phyloP scores from a whole-genome alignment of 2,888 invertebrate species.

The Galeruca laticollis region DNA sequence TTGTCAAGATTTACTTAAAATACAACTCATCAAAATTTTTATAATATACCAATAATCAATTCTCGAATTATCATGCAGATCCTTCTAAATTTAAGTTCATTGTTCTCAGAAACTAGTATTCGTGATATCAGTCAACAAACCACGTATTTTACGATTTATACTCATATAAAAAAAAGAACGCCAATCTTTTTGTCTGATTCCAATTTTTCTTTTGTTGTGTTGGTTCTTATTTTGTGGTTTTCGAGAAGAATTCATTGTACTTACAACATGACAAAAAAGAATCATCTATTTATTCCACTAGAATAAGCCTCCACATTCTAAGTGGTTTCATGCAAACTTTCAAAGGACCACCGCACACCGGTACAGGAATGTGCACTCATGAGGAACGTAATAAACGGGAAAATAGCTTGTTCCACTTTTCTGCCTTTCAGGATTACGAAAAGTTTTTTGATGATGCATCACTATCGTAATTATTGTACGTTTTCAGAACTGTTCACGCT shows the following conservation, averaged over 20 bases:
- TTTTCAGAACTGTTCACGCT: neutral
- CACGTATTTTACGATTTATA: neutral
- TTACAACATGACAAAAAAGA: constrained; percentile 44
- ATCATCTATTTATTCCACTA: constrained; percentile 55
- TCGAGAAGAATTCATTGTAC: constrained; percentile 26
- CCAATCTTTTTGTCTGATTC: neutral
- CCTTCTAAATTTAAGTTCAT: no score
- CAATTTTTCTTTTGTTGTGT: constrained; percentile 21
- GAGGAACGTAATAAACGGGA: constrained; percentile 52
- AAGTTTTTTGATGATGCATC: constrained; percentile 37
- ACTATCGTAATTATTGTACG: constrained; percentile 30
- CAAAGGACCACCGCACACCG: constrained; percentile 49
- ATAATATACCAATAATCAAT: no score
- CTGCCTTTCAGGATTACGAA: constrained; percentile 33
- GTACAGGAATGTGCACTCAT: constrained; percentile 53
- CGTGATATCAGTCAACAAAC: no score
- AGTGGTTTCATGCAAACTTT: constrained; percentile 55
- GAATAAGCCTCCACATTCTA: constrained; percentile 51
- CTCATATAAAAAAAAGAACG: neutral
- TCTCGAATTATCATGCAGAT: no score
- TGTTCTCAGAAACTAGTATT: no score
- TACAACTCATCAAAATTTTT: no score
- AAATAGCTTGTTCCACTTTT: constrained; percentile 41
- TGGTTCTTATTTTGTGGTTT: constrained; percentile 27
- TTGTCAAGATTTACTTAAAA: no score